These are phyloP conservation scores for Kryptopterus vitreolus DNA, from an alignment of 2,797 vertebrate species.

Conservation along the genomic window DNA sequence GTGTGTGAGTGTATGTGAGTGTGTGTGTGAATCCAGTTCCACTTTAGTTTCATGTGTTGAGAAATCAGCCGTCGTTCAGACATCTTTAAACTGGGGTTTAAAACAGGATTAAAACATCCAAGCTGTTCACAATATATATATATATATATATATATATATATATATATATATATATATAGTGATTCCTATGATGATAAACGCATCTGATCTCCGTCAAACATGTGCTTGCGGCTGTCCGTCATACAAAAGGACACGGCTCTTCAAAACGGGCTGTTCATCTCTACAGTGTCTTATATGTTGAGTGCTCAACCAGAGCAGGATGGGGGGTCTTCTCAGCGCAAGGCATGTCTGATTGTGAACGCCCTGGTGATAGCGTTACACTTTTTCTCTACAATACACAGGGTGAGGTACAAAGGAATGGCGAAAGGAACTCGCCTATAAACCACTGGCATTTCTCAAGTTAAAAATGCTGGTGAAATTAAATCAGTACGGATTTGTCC, in stretches of 20 bases:
- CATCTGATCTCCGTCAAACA: not conserved
- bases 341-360: not conserved
- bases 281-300: not conserved
- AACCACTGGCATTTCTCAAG: not conserved
- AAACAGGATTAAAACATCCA: not conserved
- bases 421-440: constrained; percentile 37
- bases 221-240: not conserved
- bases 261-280: not conserved
- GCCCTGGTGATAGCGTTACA: not conserved
- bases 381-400: constrained; percentile 20
- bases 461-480: constrained; percentile 14
- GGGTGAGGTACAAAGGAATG: constrained; percentile 51
- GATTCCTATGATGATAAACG: not conserved
- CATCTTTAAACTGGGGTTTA: too few species aligned
- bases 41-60: too few species aligned
- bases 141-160: too few species aligned
- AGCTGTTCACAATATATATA: not conserved
- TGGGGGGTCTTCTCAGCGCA: not conserved
- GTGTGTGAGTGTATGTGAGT: too few species aligned
- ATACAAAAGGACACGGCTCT: not conserved
- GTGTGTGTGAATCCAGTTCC: too few species aligned
- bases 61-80: too few species aligned
- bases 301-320: not conserved
- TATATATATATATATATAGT: not conserved
- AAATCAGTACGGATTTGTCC: not conserved